phyloP scores from a whole-genome alignment of 2,113 vertebrate genomes.

The Cercocebus atys region DNA sequence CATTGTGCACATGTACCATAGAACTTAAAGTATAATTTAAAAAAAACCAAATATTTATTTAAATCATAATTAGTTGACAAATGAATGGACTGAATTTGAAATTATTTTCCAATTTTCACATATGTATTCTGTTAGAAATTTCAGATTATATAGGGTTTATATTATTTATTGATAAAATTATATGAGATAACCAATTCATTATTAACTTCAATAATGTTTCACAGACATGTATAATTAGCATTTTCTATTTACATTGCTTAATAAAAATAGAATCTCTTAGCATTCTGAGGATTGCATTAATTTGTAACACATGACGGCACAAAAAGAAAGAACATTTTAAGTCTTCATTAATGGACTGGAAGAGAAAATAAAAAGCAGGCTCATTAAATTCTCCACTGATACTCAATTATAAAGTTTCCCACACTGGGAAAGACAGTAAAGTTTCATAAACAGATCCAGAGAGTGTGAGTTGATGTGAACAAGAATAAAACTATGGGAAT shows the following conservation, averaged over 20 bases:
- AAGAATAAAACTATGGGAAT: conserved; percentile 39
- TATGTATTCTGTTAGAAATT: conserved; percentile 10
- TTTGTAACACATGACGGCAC: conserved; percentile 59
- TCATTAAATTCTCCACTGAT: conserved; percentile 78
- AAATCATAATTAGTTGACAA: conserved; percentile 1
- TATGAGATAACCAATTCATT: conserved; percentile 5
- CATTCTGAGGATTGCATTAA: conserved; percentile 55
- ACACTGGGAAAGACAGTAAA: conserved; percentile 45
- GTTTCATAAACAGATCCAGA: conserved; percentile 7
- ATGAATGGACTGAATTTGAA: background rate
- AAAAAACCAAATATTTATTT: background rate
- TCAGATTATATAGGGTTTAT: conserved; percentile 11
- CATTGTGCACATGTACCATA: too few species aligned
- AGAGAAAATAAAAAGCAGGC: conserved; percentile 68
- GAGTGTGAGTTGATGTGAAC: conserved; percentile 11
- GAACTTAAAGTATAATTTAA: too few species aligned
- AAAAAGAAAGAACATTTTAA: conserved; percentile 71
- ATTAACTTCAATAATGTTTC: conserved; percentile 1
- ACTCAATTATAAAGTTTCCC: conserved; percentile 60
- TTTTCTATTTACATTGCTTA: conserved; percentile 58
- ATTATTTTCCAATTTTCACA: conserved; percentile 12
- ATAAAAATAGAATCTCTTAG: conserved; percentile 37
- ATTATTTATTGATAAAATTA: conserved; percentile 7
- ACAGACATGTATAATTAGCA: conserved; percentile 43
- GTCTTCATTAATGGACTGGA: conserved; percentile 79